A percentile compares a stretch with the other conserved stretches of the same genome.
Evolutionary conservation across 1,140 invertebrate genomes (phyloP).

Genomic region (Andricus grossulariae): DNA sequence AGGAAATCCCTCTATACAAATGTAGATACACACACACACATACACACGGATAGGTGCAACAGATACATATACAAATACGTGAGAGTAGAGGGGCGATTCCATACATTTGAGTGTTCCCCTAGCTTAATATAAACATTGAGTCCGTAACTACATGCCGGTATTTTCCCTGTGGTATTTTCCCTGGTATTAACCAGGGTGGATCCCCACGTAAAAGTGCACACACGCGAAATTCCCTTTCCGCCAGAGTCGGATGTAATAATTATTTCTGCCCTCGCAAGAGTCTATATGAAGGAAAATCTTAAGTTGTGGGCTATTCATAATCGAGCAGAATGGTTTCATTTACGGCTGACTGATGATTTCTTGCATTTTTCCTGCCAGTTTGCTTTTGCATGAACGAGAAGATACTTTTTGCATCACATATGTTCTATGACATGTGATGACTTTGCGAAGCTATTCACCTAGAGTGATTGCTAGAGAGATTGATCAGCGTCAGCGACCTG

Average conservation of each 20-base stretch:
- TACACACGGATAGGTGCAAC: background rate
- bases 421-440: no score
- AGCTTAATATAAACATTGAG: conserved; percentile 69
- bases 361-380: no score
- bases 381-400: no score
- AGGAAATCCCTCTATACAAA: conserved; percentile 58
- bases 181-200: conserved; percentile 60
- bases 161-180: conserved; percentile 52
- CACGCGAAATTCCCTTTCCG: background rate
- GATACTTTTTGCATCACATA: no score
- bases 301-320: background rate
- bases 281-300: background rate
- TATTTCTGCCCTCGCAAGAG: conserved; percentile 11
- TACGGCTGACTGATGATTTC: no score
- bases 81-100: conserved; percentile 40
- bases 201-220: conserved; percentile 35
- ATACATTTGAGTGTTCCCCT: conserved; percentile 51
- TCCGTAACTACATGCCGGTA: conserved; percentile 57
- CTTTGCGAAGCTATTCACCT: no score
- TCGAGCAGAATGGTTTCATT: no score
- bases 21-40: conserved; percentile 41
- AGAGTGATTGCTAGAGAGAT: no score
- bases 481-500: no score
- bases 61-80: conserved; percentile 17
- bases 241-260: conserved; percentile 14